A percentile compares a stretch with the other conserved stretches of the same genome.
Evolutionary conservation across 2,113 vertebrate species (phyloP).

Genomic region (Potamarius usumacintae): DNA sequence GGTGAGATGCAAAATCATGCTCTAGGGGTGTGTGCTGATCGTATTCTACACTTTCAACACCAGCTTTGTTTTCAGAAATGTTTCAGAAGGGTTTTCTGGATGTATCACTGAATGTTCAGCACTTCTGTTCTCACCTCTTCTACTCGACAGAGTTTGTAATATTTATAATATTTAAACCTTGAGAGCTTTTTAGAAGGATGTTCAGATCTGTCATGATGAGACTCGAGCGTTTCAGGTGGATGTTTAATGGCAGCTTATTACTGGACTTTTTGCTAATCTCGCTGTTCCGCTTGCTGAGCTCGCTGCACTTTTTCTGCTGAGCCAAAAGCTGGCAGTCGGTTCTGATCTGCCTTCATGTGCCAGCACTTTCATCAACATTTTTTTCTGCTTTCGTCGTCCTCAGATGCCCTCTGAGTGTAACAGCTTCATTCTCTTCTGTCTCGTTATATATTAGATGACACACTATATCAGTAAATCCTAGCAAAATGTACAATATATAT

Average conservation of each 20-base stretch:
- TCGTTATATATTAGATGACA: not conserved
- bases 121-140: too few relatives aligned
- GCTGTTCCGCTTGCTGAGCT: not conserved
- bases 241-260: not conserved
- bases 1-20: not conserved
- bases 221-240: not conserved
- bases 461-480: not conserved
- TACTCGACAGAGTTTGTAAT: too few relatives aligned
- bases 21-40: not conserved
- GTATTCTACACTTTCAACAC: not conserved
- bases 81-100: not conserved
- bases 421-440: not conserved
- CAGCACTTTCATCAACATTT: not conserved
- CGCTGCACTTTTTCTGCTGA: not conserved
- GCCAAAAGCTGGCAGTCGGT: not conserved
- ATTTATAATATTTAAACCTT: not conserved
- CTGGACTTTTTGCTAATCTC: not conserved
- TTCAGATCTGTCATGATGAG: not conserved
- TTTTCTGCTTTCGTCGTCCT: not conserved
- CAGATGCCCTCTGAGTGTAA: not conserved
- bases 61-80: not conserved
- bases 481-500: not conserved
- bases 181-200: not conserved
- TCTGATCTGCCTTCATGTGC: not conserved
- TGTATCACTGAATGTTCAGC: too few relatives aligned